These are phyloP conservation scores for Epistrophe grossulariae DNA, from an alignment of 2,888 invertebrate genomes.

Conservation along the genomic window DNA sequence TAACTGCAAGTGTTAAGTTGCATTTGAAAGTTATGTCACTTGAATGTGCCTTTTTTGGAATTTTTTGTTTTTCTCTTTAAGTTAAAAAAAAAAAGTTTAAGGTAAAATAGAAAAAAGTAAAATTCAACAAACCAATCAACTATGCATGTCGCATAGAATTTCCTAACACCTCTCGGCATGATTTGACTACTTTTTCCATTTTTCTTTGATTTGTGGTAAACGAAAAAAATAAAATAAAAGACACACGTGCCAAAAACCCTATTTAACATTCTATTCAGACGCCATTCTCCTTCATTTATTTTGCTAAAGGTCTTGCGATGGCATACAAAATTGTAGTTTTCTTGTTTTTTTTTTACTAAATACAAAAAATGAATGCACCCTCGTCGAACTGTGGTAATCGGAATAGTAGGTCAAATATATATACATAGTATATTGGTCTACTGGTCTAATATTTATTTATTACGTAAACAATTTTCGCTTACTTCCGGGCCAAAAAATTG, in stretches of 20 bases:
- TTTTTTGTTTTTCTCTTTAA: slow-evolving; percentile 37
- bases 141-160: slow-evolving; percentile 69
- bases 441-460: slow-evolving; percentile 28
- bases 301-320: slow-evolving; percentile 28
- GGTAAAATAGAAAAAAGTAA: slow-evolving; percentile 7
- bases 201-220: slow-evolving; percentile 50
- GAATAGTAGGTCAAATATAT: slow-evolving; percentile 14
- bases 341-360: background rate
- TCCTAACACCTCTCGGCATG: slow-evolving; percentile 57
- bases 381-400: background rate
- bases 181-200: slow-evolving; percentile 17
- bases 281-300: slow-evolving; percentile 21
- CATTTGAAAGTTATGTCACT: slow-evolving; percentile 66
- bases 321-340: slow-evolving; percentile 10
- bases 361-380: slow-evolving; percentile 9
- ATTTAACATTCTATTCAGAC: slow-evolving; percentile 62
- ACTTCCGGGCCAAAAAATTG: slow-evolving; percentile 18
- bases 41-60: slow-evolving; percentile 56
- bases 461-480: slow-evolving; percentile 37
- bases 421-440: slow-evolving; percentile 54
- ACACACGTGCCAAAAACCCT: slow-evolving; percentile 62
- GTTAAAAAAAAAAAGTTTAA: slow-evolving; percentile 14
- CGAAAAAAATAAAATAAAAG: background rate
- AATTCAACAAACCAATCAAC: slow-evolving; percentile 46
- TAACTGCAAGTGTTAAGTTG: slow-evolving; percentile 51